A percentile compares a stretch with the other conserved stretches of the same genome.
Conservation (phyloP, 2,797 vertebrate genomes). For the Pantherophis alleghaniensis region DNA sequence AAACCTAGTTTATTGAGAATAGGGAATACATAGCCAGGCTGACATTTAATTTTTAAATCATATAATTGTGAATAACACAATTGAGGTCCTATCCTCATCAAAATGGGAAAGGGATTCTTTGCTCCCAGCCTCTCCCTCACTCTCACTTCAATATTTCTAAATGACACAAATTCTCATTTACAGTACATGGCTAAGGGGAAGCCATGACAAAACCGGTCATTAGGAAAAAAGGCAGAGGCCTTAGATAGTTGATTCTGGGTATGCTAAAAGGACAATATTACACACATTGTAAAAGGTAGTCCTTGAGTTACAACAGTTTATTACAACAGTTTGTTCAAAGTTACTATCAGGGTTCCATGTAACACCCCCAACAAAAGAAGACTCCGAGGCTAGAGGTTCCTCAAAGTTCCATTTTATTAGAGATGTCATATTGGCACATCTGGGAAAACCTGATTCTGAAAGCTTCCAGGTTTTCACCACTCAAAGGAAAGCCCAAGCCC, state of each 20-base stretch:
- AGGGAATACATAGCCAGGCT: conserved; percentile 35
- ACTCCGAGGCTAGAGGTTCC: too few species aligned
- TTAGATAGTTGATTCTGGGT: neutral
- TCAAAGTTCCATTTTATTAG: too few species aligned
- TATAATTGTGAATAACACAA: conserved; percentile 16
- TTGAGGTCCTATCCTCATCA: conserved; percentile 24
- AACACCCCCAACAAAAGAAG: too few species aligned
- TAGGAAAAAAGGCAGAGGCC: neutral
- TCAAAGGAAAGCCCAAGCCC: too few species aligned
- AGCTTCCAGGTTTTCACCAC: too few species aligned
- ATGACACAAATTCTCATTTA: neutral
- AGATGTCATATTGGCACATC: too few species aligned
- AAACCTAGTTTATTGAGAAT: conserved; percentile 14
- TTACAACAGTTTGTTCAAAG: neutral
- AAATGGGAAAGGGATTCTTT: conserved; percentile 10
- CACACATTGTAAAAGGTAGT: neutral
- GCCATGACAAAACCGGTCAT: neutral
- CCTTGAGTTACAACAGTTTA: neutral
- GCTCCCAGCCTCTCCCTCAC: neutral
- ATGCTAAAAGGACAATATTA: neutral
- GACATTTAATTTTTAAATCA: conserved; percentile 36
- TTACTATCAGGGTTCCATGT: neutral
- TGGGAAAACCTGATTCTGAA: too few species aligned
- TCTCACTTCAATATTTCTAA: neutral
- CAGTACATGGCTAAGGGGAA: neutral